These are phyloP conservation scores for Aleiodes leptofemur DNA, from an alignment of 2,888 invertebrate species.

Conservation along the genomic window DNA sequence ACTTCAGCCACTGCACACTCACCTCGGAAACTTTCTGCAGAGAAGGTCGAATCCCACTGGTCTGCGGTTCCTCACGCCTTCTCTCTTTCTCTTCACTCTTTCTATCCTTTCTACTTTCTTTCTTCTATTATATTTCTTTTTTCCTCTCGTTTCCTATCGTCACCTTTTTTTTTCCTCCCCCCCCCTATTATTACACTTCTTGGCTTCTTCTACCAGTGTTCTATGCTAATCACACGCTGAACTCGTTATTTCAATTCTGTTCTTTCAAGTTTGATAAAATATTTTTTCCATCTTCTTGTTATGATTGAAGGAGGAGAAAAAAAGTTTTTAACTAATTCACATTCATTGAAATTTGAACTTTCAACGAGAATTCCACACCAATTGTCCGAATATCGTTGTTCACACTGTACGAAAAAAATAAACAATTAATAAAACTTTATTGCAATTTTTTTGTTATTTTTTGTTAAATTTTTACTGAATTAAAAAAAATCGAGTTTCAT, in stretches of 20 bases:
- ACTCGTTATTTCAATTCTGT: slow-evolving; percentile 20
- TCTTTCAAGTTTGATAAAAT: background rate
- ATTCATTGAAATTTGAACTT: too few species aligned
- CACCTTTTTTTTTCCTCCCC: slow-evolving; percentile 30
- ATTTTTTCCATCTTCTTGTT: too few species aligned
- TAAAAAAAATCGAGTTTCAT: slow-evolving; percentile 1
- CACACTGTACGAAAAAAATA: too few species aligned
- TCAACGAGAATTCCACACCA: too few species aligned
- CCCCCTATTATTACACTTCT: slow-evolving; percentile 32
- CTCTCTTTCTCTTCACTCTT: slow-evolving; percentile 5
- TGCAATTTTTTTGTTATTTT: background rate
- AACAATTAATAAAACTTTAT: background rate
- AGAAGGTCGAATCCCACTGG: slow-evolving; percentile 51
- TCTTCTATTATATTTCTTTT: slow-evolving; percentile 44
- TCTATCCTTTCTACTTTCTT: slow-evolving; percentile 24
- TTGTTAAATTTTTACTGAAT: background rate
- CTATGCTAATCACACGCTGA: slow-evolving; percentile 3
- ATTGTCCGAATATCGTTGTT: too few species aligned
- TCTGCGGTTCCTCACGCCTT: slow-evolving; percentile 45
- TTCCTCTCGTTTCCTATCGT: slow-evolving; percentile 39
- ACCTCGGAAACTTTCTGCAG: slow-evolving; percentile 47
- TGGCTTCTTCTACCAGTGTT: slow-evolving; percentile 39
- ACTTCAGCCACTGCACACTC: slow-evolving; percentile 47
- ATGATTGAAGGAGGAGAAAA: too few species aligned
- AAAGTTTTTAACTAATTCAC: too few species aligned